Evolutionary conservation across 2,888 invertebrate species (phyloP).

Genomic region (Dasypogon diadema): DNA sequence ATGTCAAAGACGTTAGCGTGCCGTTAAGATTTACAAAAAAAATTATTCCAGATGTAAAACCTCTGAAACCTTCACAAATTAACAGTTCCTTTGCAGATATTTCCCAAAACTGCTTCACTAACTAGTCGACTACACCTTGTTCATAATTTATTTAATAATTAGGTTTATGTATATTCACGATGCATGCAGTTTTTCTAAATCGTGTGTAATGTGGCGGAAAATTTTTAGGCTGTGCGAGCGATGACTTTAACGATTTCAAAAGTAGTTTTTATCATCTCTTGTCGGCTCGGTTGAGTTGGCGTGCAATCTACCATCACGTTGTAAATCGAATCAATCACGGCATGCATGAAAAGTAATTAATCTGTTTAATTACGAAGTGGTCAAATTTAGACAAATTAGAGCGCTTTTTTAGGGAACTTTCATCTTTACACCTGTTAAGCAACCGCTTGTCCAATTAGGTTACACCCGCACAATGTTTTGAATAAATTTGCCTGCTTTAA

Average conservation of each 20-base stretch:
- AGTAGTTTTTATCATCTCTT: slow-evolving; percentile 11
- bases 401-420: too few relatives aligned
- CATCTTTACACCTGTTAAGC: too few relatives aligned
- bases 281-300: slow-evolving; percentile 17
- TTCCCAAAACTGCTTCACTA: too few relatives aligned
- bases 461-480: too few relatives aligned
- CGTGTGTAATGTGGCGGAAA: neutral
- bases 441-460: too few relatives aligned
- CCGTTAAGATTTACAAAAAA: neutral
- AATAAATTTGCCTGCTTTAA: too few relatives aligned
- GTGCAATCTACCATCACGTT: slow-evolving; percentile 36
- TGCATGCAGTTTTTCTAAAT: neutral
- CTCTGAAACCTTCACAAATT: neutral
- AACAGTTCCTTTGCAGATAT: too few relatives aligned
- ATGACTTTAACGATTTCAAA: neutral
- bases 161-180: neutral
- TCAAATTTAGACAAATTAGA: too few relatives aligned
- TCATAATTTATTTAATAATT: neutral
- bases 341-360: slow-evolving; percentile 29
- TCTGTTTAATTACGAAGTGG: slow-evolving; percentile 43
- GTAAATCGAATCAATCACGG: slow-evolving; percentile 39
- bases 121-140: too few relatives aligned
- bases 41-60: neutral
- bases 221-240: neutral
- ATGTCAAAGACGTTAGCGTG: slow-evolving; percentile 11